Base-by-base conservation (phyloP, 2,113 vertebrate species). In the Coracopsis vasa region DNA sequence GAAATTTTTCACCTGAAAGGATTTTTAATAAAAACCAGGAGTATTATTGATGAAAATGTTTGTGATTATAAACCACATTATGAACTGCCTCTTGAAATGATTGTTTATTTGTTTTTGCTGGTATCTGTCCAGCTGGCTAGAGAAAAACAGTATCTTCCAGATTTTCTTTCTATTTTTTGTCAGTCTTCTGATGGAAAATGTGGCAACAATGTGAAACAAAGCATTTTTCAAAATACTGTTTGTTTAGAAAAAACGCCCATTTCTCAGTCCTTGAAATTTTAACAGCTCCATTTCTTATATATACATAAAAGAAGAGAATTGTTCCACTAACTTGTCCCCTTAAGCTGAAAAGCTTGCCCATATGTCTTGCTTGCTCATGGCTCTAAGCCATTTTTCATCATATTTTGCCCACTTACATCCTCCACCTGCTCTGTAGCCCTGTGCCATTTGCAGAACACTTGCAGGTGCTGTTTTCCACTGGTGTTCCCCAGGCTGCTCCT, bases 401-500 rank as follows among this genome's bases (percentile, higher is more conserved):
- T 64, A 41, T 84, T 94, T 91, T 89, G 28, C 29, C 61, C 28
- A 75, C 71, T 92, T 67, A 11, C 44, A 58, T 91, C 44, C 69
- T 75, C 31, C 61, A 74, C 35, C 39, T 27, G 4, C 45, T 67
- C 45, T 0, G 1, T 12, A 79, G 73, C 65, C 69, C 70, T 2
- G 0, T 87, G 66, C 62, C 54, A 23, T 86, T 88, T 81, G 39
- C 71, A 82, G 81, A 85, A 85, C 71, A 17, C 54, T 66, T 86
- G 71, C 88, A 92, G 80, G 92, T 90, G 83, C 92, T 79, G 72
- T 70, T 91, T 96, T 87, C 78, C 70, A 41, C 37, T 50, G 64
- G 25, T 19, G 0, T 60, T 88, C 85, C 91, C 84, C 80, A 23
- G 50, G 41, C 86, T 94, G 62, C 74, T 77, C 54, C 87, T 45